Percentiles rank a stretch among this genome's conserved stretches.
Conservation (phyloP, 1,140 invertebrate species). For the Chlorops oryzae region DNA sequence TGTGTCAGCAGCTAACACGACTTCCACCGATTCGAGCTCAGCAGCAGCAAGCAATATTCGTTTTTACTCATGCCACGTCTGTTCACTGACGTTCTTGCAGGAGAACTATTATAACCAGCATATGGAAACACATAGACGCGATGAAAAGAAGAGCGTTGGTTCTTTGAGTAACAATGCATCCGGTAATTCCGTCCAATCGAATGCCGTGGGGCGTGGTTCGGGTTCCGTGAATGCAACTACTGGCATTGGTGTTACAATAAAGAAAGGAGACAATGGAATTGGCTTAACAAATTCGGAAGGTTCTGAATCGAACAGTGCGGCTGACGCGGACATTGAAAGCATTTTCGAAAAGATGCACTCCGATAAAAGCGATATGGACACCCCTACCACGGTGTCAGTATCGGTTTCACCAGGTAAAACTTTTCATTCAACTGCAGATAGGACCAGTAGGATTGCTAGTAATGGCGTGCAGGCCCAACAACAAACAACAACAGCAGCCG, state of each 20-base stretch:
- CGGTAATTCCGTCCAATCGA: no score
- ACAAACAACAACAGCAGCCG: conserved; percentile 15
- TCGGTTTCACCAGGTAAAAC: neutral
- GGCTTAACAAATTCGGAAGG: neutral
- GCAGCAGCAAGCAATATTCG: conserved; percentile 39
- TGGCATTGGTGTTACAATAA: neutral
- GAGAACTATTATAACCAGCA: conserved; percentile 47
- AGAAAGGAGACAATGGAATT: neutral
- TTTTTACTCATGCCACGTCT: conserved; percentile 47
- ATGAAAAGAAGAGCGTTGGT: conserved; percentile 25
- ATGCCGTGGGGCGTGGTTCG: no score
- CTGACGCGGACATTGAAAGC: conserved; percentile 45
- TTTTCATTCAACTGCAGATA: no score
- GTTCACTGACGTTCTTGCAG: conserved; percentile 46
- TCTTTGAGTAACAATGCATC: no score
- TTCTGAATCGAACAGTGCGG: no score
- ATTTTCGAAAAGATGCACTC: conserved; percentile 47
- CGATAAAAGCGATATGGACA: conserved; percentile 34
- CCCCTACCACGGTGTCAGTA: conserved; percentile 13
- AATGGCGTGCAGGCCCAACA: conserved; percentile 7
- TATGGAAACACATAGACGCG: conserved; percentile 45
- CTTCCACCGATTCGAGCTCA: neutral
- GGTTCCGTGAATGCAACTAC: neutral
- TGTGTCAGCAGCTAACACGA: conserved; percentile 14
- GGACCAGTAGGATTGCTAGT: no score